Evolutionary conservation across 2,888 invertebrate species (phyloP).

Genomic region (Drosophila putrida): DNA sequence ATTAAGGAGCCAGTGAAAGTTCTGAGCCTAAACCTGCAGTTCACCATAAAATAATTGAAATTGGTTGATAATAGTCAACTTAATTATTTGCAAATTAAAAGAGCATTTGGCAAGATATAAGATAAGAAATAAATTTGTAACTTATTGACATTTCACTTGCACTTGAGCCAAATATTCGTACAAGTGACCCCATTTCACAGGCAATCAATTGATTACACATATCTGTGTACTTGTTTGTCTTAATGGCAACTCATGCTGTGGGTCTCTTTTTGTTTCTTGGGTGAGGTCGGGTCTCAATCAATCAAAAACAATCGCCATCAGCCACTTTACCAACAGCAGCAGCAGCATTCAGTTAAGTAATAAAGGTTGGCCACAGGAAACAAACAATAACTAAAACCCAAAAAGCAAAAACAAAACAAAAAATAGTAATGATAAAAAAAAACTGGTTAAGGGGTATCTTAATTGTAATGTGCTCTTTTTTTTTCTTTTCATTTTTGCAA

Average conservation of each 20-base stretch:
- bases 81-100: too few relatives aligned
- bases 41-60: too few relatives aligned
- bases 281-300: conserved; percentile 64
- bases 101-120: not conserved
- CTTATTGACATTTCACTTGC: conserved; percentile 55
- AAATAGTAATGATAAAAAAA: conserved; percentile 2
- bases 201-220: conserved; percentile 34
- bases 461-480: conserved; percentile 22
- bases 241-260: conserved; percentile 53
- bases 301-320: conserved; percentile 59
- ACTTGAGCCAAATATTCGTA: conserved; percentile 62
- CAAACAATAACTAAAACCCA: conserved; percentile 13
- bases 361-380: conserved; percentile 55
- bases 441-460: conserved; percentile 35
- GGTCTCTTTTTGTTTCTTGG: conserved; percentile 45
- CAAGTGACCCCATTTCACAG: conserved; percentile 62
- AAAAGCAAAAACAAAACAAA: conserved; percentile 1
- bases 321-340: conserved; percentile 14
- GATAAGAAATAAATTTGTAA: not conserved
- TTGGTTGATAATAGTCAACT: too few relatives aligned
- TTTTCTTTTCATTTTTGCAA: conserved; percentile 12
- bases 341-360: conserved; percentile 48
- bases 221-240: conserved; percentile 2
- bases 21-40: too few relatives aligned
- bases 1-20: too few relatives aligned